Evolutionary conservation across 2,113 vertebrate genomes (phyloP).

Genomic region (Cochlearius cochlearius): DNA sequence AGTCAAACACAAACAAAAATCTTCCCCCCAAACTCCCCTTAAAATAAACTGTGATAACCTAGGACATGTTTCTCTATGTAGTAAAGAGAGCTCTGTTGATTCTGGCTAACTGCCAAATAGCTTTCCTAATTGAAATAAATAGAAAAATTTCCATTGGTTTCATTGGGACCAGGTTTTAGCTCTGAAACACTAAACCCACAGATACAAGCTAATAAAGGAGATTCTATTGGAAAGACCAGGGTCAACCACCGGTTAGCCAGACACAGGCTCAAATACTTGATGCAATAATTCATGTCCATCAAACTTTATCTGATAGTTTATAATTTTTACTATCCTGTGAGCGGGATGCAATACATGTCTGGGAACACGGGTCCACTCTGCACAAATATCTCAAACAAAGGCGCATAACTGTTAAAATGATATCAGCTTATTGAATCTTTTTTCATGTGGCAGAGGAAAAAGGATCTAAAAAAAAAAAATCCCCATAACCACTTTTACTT

Average conservation of each 20-base stretch:
- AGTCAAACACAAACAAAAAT: background rate
- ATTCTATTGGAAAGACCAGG: background rate
- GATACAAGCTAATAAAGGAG: background rate
- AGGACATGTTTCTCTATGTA: background rate
- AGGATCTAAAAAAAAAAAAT: background rate
- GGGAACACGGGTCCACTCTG: background rate
- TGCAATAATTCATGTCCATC: background rate
- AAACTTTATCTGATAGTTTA: background rate
- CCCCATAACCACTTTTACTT: background rate
- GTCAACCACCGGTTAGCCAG: background rate
- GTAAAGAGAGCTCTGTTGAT: background rate
- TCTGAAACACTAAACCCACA: slow-evolving; percentile 4
- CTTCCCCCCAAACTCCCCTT: background rate
- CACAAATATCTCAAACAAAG: background rate
- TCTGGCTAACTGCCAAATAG: slow-evolving; percentile 5
- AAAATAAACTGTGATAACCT: background rate
- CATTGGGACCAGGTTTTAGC: background rate
- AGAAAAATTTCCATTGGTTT: background rate
- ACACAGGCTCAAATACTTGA: background rate
- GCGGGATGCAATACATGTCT: background rate
- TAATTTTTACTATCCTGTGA: background rate
- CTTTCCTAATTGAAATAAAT: background rate
- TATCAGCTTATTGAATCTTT: background rate
- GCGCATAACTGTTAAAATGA: background rate
- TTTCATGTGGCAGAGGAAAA: background rate